Evolutionary conservation across 1,140 invertebrate species (phyloP).

Genomic region (Capitella teleta): DNA sequence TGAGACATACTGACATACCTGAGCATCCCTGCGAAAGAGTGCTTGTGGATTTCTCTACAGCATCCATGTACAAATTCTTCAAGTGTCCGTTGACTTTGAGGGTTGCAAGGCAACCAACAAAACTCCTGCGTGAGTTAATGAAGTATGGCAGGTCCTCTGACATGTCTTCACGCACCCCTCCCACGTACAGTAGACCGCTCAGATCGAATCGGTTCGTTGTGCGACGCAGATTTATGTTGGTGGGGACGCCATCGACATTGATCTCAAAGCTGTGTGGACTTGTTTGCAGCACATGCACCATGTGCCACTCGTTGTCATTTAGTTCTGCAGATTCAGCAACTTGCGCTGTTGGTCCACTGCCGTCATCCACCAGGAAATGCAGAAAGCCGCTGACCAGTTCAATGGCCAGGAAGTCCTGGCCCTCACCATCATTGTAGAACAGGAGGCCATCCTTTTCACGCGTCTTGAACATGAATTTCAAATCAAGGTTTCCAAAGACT

Average conservation of each 20-base stretch:
- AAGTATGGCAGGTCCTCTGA: constrained; percentile 7
- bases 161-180: constrained; percentile 60
- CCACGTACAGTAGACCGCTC: constrained; percentile 80
- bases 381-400: constrained; percentile 65
- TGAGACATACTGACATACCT: constrained; percentile 3
- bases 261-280: constrained; percentile 52
- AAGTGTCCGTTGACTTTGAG: constrained; percentile 78
- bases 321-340: constrained; percentile 49
- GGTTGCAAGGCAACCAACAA: constrained; percentile 84
- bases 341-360: constrained; percentile 51
- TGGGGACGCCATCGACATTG: constrained; percentile 50
- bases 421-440: constrained; percentile 80
- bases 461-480: constrained; percentile 34
- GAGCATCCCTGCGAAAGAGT: constrained; percentile 10
- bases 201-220: constrained; percentile 54
- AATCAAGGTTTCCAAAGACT: constrained; percentile 13
- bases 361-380: constrained; percentile 77
- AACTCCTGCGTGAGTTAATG: constrained; percentile 73
- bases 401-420: constrained; percentile 82
- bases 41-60: constrained; percentile 10
- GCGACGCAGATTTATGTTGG: constrained; percentile 84
- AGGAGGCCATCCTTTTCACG: constrained; percentile 66
- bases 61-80: constrained; percentile 19
- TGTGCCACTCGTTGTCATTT: constrained; percentile 89
- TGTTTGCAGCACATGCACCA: constrained; percentile 67